Evolutionary conservation across 2,888 invertebrate species (phyloP), one percentile per base, ranked within the genome.

Genomic region (Opisthograptis luteolata): DNA sequence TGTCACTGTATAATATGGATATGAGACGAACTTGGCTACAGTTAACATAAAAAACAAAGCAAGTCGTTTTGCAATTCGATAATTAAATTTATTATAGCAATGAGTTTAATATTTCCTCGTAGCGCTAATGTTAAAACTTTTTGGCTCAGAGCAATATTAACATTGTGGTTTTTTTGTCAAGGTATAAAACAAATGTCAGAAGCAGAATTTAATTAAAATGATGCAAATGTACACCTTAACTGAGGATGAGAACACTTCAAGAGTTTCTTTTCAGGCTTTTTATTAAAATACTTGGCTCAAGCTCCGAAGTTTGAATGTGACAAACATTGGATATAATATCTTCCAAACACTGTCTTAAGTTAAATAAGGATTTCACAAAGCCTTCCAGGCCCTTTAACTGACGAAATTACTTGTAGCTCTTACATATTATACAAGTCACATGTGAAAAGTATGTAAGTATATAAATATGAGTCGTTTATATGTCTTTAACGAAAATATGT

Each of bases 151-250:
- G 27, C 12, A 24, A 24, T 24, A 1, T 3, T 9, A 24, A n/a
- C 24, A 25, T 25, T 53, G 3, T 8, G 4, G 4, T n/a, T 54
- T 58, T 63, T 58, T 58, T 59, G 39, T 55, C 45, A 65, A 56
- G 36, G 37, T 60, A 58, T 58, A 54, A 57, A 55, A 48, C 37
- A 60, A 47, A 44, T 52, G n/a, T 42, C 12, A 19, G 55, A 42
- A 53, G 48, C 51, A 61, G 53, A 64, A 75, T 76, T 81, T 78
- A 81, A 82, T 81, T 81, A 77, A 78, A 80, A 74, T 68, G 69
- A 76, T 81, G 77, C 76, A 78, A 81, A 80, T 77, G 66, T 69
- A 74, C 73, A 75, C 72, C 73, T 76, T 67, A 55, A 61, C 60
- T 55, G 49, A 63, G 51, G 40, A 57, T 50, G 54, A 55, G 41